phyloP scores from a whole-genome alignment of 2,888 invertebrate genomes.

The Agriotes lineatus region DNA sequence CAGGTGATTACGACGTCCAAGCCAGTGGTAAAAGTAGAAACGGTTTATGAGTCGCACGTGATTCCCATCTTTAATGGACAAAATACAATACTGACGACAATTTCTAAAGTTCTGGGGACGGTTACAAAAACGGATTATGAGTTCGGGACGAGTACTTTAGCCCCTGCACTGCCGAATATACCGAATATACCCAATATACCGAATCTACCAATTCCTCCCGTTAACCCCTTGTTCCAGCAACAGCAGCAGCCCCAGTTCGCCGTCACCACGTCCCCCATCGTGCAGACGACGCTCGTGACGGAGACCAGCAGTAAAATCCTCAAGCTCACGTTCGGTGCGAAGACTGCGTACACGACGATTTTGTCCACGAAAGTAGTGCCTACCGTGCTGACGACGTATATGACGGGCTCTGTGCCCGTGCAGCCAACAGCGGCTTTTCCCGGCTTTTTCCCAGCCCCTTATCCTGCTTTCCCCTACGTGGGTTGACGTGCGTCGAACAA shows the following conservation, averaged over 20 bases:
- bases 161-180: conserved; percentile 64
- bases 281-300: conserved; percentile 83
- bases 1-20: conserved; percentile 84
- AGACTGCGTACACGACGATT: conserved; percentile 88
- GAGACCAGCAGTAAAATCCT: conserved; percentile 85
- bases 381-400: conserved; percentile 84
- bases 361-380: conserved; percentile 87
- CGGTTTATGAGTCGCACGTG: conserved; percentile 85
- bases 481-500: conserved; percentile 65
- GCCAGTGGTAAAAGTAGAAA: conserved; percentile 81
- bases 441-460: conserved; percentile 83
- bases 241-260: conserved; percentile 77
- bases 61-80: conserved; percentile 83
- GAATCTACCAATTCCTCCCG: conserved; percentile 62
- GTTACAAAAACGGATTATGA: conserved; percentile 85
- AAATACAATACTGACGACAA: conserved; percentile 81
- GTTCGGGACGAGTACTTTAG: conserved; percentile 79
- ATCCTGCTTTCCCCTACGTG: conserved; percentile 81
- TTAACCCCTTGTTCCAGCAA: conserved; percentile 70
- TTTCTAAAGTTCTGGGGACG: conserved; percentile 82
- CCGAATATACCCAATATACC: conserved; percentile 56
- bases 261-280: conserved; percentile 83
- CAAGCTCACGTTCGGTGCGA: conserved; percentile 91
- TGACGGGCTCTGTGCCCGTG: conserved; percentile 83
- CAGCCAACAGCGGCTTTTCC: conserved; percentile 78